phyloP scores from a whole-genome alignment of 37 sponge, comb jelly and placozoan genomes.

The Geodia barretti region DNA sequence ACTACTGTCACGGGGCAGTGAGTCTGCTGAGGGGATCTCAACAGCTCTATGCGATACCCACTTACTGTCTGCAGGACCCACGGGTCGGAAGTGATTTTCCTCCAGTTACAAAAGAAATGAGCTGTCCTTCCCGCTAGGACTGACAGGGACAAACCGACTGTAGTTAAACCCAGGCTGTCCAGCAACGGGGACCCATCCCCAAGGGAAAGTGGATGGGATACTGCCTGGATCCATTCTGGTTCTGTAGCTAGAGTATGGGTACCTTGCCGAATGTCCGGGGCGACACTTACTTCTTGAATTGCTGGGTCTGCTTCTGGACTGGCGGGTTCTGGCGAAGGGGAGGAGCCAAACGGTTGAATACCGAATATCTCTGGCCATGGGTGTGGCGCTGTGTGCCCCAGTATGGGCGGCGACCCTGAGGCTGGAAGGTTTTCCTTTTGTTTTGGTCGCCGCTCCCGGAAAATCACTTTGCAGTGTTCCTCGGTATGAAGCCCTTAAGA shows the following conservation, averaged over 20 bases:
- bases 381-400: constrained; percentile 3
- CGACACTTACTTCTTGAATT: neutral
- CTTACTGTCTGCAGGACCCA: constrained; percentile 18
- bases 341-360: constrained; percentile 19
- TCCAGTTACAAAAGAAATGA: constrained; percentile 20
- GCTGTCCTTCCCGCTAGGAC: constrained; percentile 20
- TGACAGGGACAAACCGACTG: neutral
- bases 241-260: neutral
- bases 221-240: neutral
- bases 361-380: constrained; percentile 1
- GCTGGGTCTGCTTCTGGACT: neutral
- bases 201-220: neutral
- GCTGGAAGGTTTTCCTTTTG: constrained; percentile 1
- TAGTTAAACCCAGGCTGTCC: neutral
- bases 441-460: constrained; percentile 25
- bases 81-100: constrained; percentile 25
- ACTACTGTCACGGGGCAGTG: neutral
- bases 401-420: constrained; percentile 35
- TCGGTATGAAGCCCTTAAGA: constrained; percentile 9
- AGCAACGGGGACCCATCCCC: neutral
- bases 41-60: neutral
- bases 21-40: neutral
- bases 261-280: neutral
- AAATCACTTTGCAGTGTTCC: constrained; percentile 9
- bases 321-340: neutral